Conservation (phyloP, 64 coral and sea anemone genomes). For the Actinia equina region DNA sequence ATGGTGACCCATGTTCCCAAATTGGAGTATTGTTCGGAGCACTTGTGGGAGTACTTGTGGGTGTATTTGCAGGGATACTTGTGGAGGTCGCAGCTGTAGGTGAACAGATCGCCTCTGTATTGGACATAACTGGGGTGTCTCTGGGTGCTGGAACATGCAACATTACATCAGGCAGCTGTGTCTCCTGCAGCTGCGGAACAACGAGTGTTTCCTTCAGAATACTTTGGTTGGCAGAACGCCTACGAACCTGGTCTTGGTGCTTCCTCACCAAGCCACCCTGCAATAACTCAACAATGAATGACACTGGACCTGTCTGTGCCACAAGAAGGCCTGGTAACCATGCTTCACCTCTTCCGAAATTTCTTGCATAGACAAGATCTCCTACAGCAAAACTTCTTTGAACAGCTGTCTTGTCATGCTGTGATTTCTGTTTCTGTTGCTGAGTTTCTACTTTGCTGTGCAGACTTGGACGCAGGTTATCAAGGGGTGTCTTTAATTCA, state of each 20-base stretch:
- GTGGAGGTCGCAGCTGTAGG: not conserved
- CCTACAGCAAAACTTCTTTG: no score
- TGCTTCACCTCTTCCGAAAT: no score
- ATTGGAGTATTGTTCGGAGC: not conserved
- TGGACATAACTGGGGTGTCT: not conserved
- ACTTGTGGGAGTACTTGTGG: not conserved
- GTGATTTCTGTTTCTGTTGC: no score
- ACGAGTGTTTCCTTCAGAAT: not conserved
- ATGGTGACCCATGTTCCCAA: not conserved
- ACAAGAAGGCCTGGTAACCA: no score
- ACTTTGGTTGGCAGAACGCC: no score
- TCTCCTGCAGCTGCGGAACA: not conserved
- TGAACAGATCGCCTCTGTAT: not conserved
- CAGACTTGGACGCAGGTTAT: not conserved
- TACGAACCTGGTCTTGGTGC: no score
- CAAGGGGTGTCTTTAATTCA: slow-evolving; percentile 5
- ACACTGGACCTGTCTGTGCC: no score
- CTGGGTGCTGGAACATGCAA: not conserved
- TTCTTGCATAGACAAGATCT: no score
- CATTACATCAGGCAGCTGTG: not conserved
- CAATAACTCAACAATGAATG: not conserved
- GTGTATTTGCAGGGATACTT: not conserved
- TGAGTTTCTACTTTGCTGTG: no score
- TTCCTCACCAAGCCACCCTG: no score
- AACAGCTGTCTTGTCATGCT: no score